Base-by-base conservation (phyloP, 92 coral and sea anemone species). In the Palythoa heliodiscus region DNA sequence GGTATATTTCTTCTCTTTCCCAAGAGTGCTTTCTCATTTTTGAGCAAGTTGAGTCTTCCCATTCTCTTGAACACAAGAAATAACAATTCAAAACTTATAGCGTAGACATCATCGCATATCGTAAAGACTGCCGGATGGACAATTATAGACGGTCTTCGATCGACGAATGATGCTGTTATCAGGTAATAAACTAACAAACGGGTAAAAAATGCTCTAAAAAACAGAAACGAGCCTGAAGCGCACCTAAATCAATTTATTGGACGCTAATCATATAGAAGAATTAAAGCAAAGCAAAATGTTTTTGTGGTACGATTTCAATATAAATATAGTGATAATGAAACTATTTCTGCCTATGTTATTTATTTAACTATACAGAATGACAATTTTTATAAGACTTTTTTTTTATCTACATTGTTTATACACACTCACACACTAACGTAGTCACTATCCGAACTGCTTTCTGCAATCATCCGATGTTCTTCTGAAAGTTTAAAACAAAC, bases 381-480 rank as follows among this genome's bases (percentile, higher is more conserved):
- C 35, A 29, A 29, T 29, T 29, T 29, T 29, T 29, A 29, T 1
- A 29, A 29, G 35, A 29, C 35, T 29, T 29, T 29, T 29, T 29
- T 29, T 29, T 29, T 29, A 29, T 29, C 35, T 29, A 1, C 1
- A 29, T 29, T 29, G 35, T 29, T 29, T 29, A 29, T 29, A 24
- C n/a, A n/a, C n/a, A 79, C 84, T 79, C 64, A 79, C 84, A 70
- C 58, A 58, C 84, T 79, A 43, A 63, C 24, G 55, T 70, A 79
- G 84, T 79, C 84, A 67, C 84, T 79, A 54, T 79, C 84, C 24
- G 84, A 79, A 19, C 84, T 79, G 73, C 73, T 79, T 29, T 79
- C 84, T 79, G 73, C 84, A 11, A 64, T 64, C 72, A 79, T 40
- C 61, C 64, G 84, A 24, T 50, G 50, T 43, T 79, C 84, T 43